A percentile compares a stretch with the other conserved stretches of the same genome.
These are phyloP conservation scores for Sesamia inferens DNA, from an alignment of 2,888 invertebrate genomes.

Conservation along the genomic window DNA sequence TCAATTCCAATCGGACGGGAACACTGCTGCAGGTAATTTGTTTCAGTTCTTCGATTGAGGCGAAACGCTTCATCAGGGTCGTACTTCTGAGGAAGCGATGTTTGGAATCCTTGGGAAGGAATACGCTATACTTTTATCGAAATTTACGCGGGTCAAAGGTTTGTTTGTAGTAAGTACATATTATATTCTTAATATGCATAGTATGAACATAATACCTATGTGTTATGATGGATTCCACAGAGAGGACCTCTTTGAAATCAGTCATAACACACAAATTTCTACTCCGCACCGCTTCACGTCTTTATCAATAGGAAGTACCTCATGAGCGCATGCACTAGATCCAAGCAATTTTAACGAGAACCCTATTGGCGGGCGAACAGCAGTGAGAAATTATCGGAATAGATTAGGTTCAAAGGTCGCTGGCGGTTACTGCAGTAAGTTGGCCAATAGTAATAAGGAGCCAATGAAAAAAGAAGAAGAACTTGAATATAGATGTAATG, in stretches of 20 bases:
- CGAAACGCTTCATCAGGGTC: too few species aligned
- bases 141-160: too few species aligned
- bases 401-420: background rate
- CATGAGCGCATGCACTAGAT: constrained; percentile 54
- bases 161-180: background rate
- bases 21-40: too few species aligned
- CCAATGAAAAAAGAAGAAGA: too few species aligned
- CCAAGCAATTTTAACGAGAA: constrained; percentile 22
- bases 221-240: too few species aligned
- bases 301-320: constrained; percentile 29
- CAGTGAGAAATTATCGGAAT: constrained; percentile 13
- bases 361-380: constrained; percentile 6
- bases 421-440: background rate
- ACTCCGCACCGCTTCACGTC: background rate
- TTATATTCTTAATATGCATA: background rate
- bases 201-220: background rate
- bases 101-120: too few species aligned
- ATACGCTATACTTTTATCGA: too few species aligned
- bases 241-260: background rate
- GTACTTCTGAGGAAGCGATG: too few species aligned
- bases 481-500: too few species aligned
- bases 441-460: too few species aligned
- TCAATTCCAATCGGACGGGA: too few species aligned
- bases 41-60: too few species aligned
- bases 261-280: constrained; percentile 6